Conservation (phyloP, 2,113 vertebrate genomes). For the Pristiophorus japonicus region DNA sequence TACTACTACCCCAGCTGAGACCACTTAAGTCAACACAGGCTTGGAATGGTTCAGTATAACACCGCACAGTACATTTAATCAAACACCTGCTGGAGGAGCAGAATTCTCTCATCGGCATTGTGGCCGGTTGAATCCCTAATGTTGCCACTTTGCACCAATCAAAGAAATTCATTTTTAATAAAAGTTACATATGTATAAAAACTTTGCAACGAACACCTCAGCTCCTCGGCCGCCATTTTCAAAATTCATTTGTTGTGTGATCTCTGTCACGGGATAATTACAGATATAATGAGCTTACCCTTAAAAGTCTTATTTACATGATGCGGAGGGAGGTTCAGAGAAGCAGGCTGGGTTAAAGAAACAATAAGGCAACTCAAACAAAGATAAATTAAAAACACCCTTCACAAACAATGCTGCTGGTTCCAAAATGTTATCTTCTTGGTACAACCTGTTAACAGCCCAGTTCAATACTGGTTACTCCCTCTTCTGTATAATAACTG, state of each 20-base stretch:
- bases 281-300: neutral
- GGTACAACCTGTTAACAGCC: neutral
- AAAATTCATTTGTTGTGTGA: neutral
- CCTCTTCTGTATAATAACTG: neutral
- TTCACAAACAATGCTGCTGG: neutral
- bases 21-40: neutral
- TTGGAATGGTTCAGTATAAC: neutral
- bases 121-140: neutral
- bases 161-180: neutral
- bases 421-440: constrained; percentile 15
- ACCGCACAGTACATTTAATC: neutral
- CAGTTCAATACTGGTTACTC: neutral
- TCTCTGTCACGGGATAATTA: neutral
- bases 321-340: neutral
- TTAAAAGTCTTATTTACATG: neutral
- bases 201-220: neutral
- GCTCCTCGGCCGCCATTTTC: neutral
- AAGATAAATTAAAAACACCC: neutral
- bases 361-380: neutral
- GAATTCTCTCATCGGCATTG: neutral
- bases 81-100: neutral
- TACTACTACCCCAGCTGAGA: neutral
- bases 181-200: neutral
- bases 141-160: neutral
- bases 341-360: neutral